Conservation (phyloP, 2,888 invertebrate genomes). For the Polymixis lichenea region DNA sequence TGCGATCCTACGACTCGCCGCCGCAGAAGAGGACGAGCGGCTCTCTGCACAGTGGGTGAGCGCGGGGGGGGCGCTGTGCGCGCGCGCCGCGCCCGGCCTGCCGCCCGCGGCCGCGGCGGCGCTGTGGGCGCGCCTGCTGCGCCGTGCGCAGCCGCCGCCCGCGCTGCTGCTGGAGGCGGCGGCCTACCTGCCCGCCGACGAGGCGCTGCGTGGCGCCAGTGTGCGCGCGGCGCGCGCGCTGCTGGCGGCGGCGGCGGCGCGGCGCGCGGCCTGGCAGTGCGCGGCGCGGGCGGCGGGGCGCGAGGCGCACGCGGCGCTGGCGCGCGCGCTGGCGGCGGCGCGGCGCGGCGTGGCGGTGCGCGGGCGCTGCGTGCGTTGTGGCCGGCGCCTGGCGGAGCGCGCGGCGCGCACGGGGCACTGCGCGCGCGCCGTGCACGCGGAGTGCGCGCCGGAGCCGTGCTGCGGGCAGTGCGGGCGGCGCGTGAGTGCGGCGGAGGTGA, state of each 20-base stretch:
- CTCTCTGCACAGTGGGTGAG: conserved; percentile 65
- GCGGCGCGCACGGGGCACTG: conserved; percentile 80
- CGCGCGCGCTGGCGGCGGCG: conserved; percentile 78
- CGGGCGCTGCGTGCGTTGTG: conserved; percentile 80
- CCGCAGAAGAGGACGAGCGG: conserved; percentile 56
- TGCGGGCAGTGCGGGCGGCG: conserved; percentile 81
- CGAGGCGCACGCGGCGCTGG: conserved; percentile 75
- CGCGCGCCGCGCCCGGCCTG: conserved; percentile 76
- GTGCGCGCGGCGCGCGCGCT: conserved; percentile 78
- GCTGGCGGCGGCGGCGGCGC: conserved; percentile 72
- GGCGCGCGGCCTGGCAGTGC: conserved; percentile 72
- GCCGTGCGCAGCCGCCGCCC: conserved; percentile 76
- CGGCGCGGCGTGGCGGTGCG: conserved; percentile 80
- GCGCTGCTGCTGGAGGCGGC: conserved; percentile 74
- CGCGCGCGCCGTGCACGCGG: conserved; percentile 80
- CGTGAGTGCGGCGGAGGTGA: conserved; percentile 65
- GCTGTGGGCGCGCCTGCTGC: conserved; percentile 78
- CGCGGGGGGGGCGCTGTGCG: conserved; percentile 79
- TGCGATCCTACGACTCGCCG: conserved; percentile 74
- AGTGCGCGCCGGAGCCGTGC: conserved; percentile 73
- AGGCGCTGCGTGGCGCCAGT: conserved; percentile 66
- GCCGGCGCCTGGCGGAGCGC: conserved; percentile 69
- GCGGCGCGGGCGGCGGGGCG: conserved; percentile 71
- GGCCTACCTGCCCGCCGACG: conserved; percentile 75
- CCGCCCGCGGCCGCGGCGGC: conserved; percentile 74